A percentile compares a stretch with the other conserved stretches of the same genome.
These are phyloP conservation scores for Cephalopachus bancanus DNA, from an alignment of 2,797 vertebrate genomes.

Conservation along the genomic window DNA sequence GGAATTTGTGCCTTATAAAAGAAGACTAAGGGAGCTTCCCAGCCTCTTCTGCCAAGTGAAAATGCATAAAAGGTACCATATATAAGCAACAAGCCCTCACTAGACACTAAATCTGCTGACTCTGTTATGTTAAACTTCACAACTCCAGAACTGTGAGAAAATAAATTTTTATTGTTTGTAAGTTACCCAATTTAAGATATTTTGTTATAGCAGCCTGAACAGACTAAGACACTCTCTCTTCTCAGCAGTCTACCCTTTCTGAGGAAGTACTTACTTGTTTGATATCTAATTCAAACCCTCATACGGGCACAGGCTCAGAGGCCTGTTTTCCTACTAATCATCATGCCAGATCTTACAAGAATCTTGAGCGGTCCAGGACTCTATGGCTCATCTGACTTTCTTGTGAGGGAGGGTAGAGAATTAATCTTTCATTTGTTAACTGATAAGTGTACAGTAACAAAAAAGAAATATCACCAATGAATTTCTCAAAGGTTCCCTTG, in stretches of 20 bases:
- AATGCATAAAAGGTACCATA: neutral
- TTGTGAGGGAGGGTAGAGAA: neutral
- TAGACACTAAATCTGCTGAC: neutral
- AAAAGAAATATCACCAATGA: neutral
- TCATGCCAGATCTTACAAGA: neutral
- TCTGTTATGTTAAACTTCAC: neutral
- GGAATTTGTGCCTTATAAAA: neutral
- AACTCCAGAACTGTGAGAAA: neutral
- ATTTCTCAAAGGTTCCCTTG: neutral
- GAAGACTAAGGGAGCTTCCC: accelerated
- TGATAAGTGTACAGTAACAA: neutral
- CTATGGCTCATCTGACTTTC: neutral
- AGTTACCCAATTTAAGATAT: neutral
- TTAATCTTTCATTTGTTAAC: neutral
- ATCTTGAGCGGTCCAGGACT: neutral
- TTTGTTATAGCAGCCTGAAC: neutral
- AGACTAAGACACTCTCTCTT: neutral
- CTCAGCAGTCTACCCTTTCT: neutral
- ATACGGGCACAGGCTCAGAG: neutral
- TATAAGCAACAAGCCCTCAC: neutral
- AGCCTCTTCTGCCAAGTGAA: neutral
- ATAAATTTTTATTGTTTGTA: neutral
- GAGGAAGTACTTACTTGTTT: neutral
- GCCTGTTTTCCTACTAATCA: neutral
- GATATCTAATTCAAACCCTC: neutral